Conservation (phyloP, 1,140 invertebrate species). For the Drosophila bipectinata region DNA sequence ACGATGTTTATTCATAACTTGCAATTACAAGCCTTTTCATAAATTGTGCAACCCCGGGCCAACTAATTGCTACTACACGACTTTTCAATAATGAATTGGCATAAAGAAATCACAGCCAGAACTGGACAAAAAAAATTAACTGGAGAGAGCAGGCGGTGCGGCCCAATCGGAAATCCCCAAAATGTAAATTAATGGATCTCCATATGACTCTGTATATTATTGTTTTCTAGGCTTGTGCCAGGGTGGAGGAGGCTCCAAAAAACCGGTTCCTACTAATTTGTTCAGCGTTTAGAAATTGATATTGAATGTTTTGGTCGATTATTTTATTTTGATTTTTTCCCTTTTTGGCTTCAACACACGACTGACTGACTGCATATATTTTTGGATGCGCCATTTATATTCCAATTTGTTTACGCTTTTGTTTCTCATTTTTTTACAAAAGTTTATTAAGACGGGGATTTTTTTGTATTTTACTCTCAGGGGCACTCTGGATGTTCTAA, state of each 20-base stretch:
- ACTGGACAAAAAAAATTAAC: neutral
- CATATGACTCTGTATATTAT: slow-evolving; percentile 51
- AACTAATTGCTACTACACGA: slow-evolving; percentile 69
- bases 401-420: slow-evolving; percentile 47
- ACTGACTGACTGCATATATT: slow-evolving; percentile 26
- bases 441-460: slow-evolving; percentile 38
- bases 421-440: slow-evolving; percentile 31
- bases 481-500: slow-evolving; percentile 36
- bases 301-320: slow-evolving; percentile 38
- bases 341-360: slow-evolving; percentile 12
- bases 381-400: slow-evolving; percentile 70
- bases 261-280: slow-evolving; percentile 68
- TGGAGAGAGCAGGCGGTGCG: slow-evolving; percentile 2
- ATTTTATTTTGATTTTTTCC: slow-evolving; percentile 12
- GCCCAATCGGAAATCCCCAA: slow-evolving; percentile 64
- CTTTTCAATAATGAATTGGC: slow-evolving; percentile 67
- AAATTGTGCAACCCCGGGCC: slow-evolving; percentile 27
- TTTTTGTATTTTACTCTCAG: neutral
- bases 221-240: slow-evolving; percentile 16
- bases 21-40: slow-evolving; percentile 40
- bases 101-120: slow-evolving; percentile 40
- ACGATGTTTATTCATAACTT: slow-evolving; percentile 26
- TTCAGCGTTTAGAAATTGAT: slow-evolving; percentile 43
- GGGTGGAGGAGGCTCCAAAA: slow-evolving; percentile 33
- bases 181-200: slow-evolving; percentile 77